Conservation (phyloP, 2,888 invertebrate genomes). For the Entomobrya multifasciata region DNA sequence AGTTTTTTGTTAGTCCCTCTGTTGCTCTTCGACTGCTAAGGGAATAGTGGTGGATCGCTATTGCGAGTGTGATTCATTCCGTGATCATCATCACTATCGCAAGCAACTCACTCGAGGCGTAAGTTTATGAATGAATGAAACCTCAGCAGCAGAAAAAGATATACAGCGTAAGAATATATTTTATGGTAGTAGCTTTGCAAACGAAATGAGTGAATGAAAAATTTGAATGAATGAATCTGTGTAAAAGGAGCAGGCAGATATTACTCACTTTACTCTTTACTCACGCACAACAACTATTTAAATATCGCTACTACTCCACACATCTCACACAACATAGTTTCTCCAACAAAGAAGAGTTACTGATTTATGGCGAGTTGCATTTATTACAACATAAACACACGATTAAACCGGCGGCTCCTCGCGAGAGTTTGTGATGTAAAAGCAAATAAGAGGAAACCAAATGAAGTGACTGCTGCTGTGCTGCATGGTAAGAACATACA, state of each 20-base stretch:
- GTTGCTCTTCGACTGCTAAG: background rate
- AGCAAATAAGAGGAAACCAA: too few species aligned
- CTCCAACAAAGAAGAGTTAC: constrained; percentile 1
- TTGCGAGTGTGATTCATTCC: constrained; percentile 53
- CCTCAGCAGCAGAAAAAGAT: constrained; percentile 11
- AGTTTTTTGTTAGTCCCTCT: constrained; percentile 55
- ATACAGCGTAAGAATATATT: constrained; percentile 28
- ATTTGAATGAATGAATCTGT: constrained; percentile 62
- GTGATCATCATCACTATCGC: constrained; percentile 34
- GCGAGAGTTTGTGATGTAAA: background rate
- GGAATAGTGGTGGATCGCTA: background rate
- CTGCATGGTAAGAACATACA: too few species aligned
- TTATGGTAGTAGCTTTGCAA: constrained; percentile 2
- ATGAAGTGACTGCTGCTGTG: too few species aligned
- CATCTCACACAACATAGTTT: constrained; percentile 9
- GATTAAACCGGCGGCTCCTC: constrained; percentile 40
- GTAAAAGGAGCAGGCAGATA: constrained; percentile 48
- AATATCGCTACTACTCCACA: constrained; percentile 36
- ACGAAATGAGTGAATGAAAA: constrained; percentile 59
- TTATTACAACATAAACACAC: constrained; percentile 44
- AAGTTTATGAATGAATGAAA: constrained; percentile 62
- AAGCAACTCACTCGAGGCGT: constrained; percentile 37
- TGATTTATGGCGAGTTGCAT: constrained; percentile 43
- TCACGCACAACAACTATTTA: constrained; percentile 60
- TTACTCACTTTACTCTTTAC: constrained; percentile 49